phyloP scores from a whole-genome alignment of 1,140 invertebrate species.

The Hyles euphorbiae region DNA sequence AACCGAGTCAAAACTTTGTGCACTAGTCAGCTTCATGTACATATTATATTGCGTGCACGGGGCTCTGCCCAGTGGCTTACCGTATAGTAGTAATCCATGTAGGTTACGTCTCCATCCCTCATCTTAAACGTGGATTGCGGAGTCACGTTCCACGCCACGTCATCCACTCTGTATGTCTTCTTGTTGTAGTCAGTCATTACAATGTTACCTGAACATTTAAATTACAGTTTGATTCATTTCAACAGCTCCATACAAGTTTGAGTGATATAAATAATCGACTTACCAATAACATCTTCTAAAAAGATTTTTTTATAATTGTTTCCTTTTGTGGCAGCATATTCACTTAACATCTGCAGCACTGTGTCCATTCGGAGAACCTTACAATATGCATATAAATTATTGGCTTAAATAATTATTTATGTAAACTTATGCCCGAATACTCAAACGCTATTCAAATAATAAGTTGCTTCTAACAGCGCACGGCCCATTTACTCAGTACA shows the following conservation, averaged over 20 bases:
- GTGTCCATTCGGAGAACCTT: constrained; percentile 74
- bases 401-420: no score
- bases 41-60: no score
- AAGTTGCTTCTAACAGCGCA: no score
- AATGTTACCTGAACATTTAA: constrained; percentile 53
- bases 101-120: constrained; percentile 78
- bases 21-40: no score
- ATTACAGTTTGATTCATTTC: no score
- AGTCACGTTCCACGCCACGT: constrained; percentile 82
- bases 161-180: constrained; percentile 91
- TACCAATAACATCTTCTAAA: constrained; percentile 79
- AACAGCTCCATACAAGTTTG: background rate
- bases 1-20: no score
- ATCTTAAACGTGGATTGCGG: constrained; percentile 78
- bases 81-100: constrained; percentile 86
- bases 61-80: constrained; percentile 34
- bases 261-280: constrained; percentile 19
- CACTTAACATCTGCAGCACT: constrained; percentile 77
- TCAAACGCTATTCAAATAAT: no score
- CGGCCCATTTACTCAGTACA: no score
- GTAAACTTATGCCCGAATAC: no score
- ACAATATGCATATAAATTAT: constrained; percentile 1
- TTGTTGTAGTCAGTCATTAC: constrained; percentile 97
- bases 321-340: constrained; percentile 64
- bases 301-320: constrained; percentile 76